Conservation (phyloP, 2,888 invertebrate species). For the Sphinx pinastri region DNA sequence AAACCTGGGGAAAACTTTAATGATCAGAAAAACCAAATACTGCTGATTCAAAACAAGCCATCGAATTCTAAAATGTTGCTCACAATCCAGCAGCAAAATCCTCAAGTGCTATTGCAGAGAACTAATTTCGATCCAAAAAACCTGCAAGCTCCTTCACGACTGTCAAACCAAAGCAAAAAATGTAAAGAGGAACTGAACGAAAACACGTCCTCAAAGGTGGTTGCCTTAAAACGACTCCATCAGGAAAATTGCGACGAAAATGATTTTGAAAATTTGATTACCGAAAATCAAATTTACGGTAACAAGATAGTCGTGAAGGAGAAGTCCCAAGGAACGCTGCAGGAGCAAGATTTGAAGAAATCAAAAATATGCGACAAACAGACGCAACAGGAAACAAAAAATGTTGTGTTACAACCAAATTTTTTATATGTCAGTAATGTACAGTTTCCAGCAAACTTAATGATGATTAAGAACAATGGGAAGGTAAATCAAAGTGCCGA, state of each 20-base stretch:
- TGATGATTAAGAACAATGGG: constrained; percentile 73
- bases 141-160: constrained; percentile 79
- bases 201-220: constrained; percentile 71
- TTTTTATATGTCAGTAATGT: constrained; percentile 76
- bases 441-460: constrained; percentile 74
- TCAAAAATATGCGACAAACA: constrained; percentile 57
- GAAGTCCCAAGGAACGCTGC: constrained; percentile 72
- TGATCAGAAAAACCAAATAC: constrained; percentile 72
- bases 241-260: constrained; percentile 80
- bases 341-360: constrained; percentile 70
- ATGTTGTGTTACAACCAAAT: constrained; percentile 72
- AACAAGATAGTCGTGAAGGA: constrained; percentile 84
- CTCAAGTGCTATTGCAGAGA: constrained; percentile 71
- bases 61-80: constrained; percentile 71
- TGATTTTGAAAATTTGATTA: constrained; percentile 82
- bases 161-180: constrained; percentile 71
- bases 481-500: constrained; percentile 56
- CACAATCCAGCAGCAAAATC: constrained; percentile 69
- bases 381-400: constrained; percentile 60
- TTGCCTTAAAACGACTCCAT: constrained; percentile 75
- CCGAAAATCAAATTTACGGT: constrained; percentile 82
- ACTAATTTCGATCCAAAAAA: constrained; percentile 74
- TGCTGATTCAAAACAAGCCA: constrained; percentile 72
- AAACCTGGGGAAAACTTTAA: constrained; percentile 61
- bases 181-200: constrained; percentile 70